Evolutionary conservation across 2,113 vertebrate genomes (phyloP).

Genomic region (Myotis davidii): DNA sequence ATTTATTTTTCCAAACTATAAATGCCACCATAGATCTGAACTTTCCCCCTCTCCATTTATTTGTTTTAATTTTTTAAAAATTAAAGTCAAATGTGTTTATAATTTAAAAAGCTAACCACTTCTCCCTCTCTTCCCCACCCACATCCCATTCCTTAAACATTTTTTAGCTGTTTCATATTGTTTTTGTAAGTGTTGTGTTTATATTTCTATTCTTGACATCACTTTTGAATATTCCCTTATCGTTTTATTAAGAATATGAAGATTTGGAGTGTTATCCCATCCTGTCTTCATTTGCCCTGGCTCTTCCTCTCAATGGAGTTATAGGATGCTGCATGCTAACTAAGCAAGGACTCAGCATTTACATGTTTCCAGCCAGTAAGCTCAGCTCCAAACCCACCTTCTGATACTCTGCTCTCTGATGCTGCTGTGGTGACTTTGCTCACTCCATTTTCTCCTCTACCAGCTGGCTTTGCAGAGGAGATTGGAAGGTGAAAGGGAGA

Average conservation of each 20-base stretch:
- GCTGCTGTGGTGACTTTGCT: neutral
- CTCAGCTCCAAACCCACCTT: neutral
- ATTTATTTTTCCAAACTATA: conserved; percentile 8
- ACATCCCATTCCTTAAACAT: neutral
- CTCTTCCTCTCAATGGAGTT: neutral
- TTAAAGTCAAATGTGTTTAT: neutral
- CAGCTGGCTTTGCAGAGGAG: neutral
- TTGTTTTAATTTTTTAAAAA: conserved; percentile 14
- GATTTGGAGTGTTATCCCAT: neutral
- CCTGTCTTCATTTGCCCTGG: neutral
- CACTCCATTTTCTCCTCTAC: neutral
- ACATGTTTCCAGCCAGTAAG: neutral
- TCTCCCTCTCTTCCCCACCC: neutral
- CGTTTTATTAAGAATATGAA: neutral
- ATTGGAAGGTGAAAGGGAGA: neutral
- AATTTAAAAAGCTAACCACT: neutral
- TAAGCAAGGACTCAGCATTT: neutral
- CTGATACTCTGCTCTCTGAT: neutral
- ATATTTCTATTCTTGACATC: neutral
- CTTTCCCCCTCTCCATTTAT: neutral
- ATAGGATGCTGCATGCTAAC: neutral
- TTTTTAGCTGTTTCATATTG: neutral
- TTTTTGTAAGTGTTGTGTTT: neutral
- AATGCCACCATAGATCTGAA: neutral
- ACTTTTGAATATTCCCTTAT: neutral